phyloP scores from a whole-genome alignment of 2,888 invertebrate species.

The Acanthosepion esculentum region DNA sequence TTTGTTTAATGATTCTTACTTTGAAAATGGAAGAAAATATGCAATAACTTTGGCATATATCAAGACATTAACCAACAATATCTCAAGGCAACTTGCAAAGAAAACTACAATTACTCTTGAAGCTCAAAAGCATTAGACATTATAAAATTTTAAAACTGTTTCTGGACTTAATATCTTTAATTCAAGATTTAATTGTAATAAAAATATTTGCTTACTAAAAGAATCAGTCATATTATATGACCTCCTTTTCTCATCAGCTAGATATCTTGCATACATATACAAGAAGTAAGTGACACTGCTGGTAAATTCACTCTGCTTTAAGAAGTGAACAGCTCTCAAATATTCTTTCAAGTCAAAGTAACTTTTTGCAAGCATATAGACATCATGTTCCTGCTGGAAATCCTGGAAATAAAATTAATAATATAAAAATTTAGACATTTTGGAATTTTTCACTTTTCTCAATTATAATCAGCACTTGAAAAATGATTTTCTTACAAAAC shows the following conservation, averaged over 20 bases:
- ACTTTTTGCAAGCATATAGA: slow-evolving; percentile 86
- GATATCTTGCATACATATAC: slow-evolving; percentile 88
- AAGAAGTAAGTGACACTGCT: slow-evolving; percentile 85
- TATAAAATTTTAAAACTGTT: too few species aligned
- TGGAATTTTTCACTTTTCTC: not conserved
- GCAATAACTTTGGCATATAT: too few species aligned
- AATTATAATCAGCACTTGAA: not conserved
- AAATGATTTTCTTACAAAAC: not conserved
- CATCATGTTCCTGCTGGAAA: slow-evolving; percentile 80
- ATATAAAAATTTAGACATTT: not conserved
- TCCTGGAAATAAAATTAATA: slow-evolving; percentile 65
- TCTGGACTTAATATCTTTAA: not conserved
- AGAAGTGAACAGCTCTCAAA: slow-evolving; percentile 78
- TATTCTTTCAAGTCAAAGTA: slow-evolving; percentile 94
- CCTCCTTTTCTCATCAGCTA: slow-evolving; percentile 91
- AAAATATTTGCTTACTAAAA: slow-evolving; percentile 73
- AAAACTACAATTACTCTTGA: not conserved
- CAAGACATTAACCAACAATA: not conserved
- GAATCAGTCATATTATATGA: slow-evolving; percentile 86
- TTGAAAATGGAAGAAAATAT: too few species aligned
- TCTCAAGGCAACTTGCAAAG: not conserved
- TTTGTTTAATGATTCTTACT: too few species aligned
- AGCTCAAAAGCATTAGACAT: not conserved
- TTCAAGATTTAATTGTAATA: not conserved
- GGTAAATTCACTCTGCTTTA: slow-evolving; percentile 61